Percentiles rank a stretch among this genome's conserved stretches.
These are phyloP conservation scores for Psittacara wagleri DNA, from an alignment of 2,113 vertebrate genomes.

Conservation along the genomic window DNA sequence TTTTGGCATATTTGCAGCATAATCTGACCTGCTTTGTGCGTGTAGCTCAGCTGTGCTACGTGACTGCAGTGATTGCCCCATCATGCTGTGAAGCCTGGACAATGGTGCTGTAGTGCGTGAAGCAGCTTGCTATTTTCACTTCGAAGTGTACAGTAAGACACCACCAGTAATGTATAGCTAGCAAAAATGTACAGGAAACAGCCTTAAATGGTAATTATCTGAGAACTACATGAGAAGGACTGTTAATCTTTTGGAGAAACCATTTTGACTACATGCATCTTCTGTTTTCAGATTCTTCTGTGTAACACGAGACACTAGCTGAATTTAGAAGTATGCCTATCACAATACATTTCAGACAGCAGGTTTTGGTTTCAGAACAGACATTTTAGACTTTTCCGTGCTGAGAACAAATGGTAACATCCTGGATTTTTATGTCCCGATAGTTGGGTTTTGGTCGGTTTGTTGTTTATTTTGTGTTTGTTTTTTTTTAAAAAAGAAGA, in stretches of 20 bases:
- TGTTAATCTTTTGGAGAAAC: neutral
- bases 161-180: neutral
- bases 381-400: neutral
- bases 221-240: neutral
- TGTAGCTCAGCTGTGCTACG: neutral
- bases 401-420: neutral
- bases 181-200: neutral
- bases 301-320: rapidly evolving
- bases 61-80: neutral
- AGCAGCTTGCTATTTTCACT: neutral
- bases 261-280: neutral
- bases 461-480: too few relatives aligned
- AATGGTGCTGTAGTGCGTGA: neutral
- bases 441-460: neutral
- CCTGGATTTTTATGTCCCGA: neutral
- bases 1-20: neutral
- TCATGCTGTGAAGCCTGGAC: neutral
- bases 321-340: neutral
- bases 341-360: neutral
- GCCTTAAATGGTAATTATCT: neutral
- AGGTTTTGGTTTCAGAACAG: neutral
- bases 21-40: neutral
- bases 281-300: neutral
- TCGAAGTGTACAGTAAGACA: neutral
- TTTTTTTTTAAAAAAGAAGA: neutral